A percentile compares a stretch with the other conserved stretches of the same genome.
Conservation (phyloP, 2,888 invertebrate species). For the Mechanitis messenoides region DNA sequence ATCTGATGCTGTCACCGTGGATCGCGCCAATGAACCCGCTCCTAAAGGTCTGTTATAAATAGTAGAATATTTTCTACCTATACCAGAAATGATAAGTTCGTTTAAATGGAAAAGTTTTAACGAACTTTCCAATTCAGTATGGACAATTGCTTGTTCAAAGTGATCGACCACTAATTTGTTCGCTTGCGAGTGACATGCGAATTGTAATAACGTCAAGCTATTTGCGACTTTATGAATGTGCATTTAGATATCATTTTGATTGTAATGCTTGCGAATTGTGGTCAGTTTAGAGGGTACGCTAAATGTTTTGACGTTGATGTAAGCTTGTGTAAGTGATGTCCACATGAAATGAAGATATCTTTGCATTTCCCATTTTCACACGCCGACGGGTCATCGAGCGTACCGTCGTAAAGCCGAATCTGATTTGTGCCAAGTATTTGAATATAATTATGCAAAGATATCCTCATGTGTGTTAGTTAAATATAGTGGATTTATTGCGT, state of each 20-base stretch:
- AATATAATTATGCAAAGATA: slow-evolving; percentile 30
- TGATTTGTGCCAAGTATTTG: slow-evolving; percentile 44
- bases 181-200: slow-evolving; percentile 9
- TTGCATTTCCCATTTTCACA: slow-evolving; percentile 22
- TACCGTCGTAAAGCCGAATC: slow-evolving; percentile 38
- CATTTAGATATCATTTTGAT: slow-evolving; percentile 9
- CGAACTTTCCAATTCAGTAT: background rate
- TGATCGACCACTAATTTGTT: slow-evolving; percentile 7
- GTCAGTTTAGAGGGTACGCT: background rate
- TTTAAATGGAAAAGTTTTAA: too few relatives aligned
- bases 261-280: slow-evolving; percentile 9
- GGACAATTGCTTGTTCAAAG: slow-evolving; percentile 3
- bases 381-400: slow-evolving; percentile 29
- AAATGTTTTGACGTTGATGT: slow-evolving; percentile 8
- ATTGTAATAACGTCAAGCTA: slow-evolving; percentile 10
- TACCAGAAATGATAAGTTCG: too few relatives aligned
- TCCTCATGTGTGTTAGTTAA: slow-evolving; percentile 25
- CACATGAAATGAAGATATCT: slow-evolving; percentile 33
- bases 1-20: slow-evolving; percentile 45
- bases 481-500: slow-evolving; percentile 17
- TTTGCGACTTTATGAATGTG: slow-evolving; percentile 13
- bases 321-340: slow-evolving; percentile 3
- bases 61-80: too few relatives aligned
- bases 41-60: slow-evolving; percentile 52
- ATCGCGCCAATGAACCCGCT: slow-evolving; percentile 45